Evolutionary conservation across 2,888 invertebrate species (phyloP).

Genomic region (Lasioglossum leucozonium): DNA sequence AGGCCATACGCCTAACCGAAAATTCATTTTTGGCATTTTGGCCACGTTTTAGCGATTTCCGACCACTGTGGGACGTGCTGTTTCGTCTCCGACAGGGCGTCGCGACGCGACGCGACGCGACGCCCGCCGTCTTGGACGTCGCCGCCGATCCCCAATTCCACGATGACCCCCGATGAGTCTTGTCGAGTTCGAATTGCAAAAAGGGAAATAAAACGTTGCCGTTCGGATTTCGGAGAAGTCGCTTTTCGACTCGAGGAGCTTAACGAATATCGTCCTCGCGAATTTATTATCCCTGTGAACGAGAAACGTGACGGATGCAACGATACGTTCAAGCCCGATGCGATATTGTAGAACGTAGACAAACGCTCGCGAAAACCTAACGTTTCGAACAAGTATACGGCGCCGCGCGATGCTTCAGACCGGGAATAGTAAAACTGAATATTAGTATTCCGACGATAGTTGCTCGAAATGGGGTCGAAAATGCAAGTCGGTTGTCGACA

Average conservation of each 20-base stretch:
- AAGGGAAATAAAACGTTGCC: not conserved
- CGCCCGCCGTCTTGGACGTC: not conserved
- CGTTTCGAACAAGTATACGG: not conserved
- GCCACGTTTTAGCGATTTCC: no score
- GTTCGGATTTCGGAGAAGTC: not conserved
- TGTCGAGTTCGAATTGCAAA: not conserved
- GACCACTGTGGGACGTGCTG: no score
- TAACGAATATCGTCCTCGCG: not conserved
- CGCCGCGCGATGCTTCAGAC: no score
- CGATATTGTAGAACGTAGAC: not conserved
- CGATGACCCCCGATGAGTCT: not conserved
- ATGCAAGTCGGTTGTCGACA: not conserved
- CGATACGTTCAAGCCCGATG: not conserved
- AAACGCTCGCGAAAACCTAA: not conserved
- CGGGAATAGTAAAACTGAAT: not conserved
- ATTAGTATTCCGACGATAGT: not conserved
- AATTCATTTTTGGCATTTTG: no score
- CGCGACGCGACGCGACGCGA: not conserved
- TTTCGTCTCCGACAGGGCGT: not conserved
- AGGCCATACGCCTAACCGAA: no score
- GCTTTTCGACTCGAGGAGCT: not conserved
- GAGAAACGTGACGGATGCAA: not conserved
- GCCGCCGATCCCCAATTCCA: not conserved
- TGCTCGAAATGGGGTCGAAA: not conserved
- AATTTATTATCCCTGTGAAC: not conserved